Evolutionary conservation across 2,888 invertebrate species (phyloP), one percentile per base, ranked within the genome.

Genomic region (Apeira syringaria): DNA sequence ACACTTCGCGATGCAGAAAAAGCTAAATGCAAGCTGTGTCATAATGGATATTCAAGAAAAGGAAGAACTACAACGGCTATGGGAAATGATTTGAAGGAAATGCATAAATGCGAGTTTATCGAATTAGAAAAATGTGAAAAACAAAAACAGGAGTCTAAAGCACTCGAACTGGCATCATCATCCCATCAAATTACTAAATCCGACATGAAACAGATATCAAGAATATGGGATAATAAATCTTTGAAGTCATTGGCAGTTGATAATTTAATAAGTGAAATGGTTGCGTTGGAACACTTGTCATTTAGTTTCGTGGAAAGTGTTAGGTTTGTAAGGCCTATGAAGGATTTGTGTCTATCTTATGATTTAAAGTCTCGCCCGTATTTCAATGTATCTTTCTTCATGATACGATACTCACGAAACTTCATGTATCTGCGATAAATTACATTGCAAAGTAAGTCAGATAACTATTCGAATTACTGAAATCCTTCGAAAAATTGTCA

Each of bases 281-380:
- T 56, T 9, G 50, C 46, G 30, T 32, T 56, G 41, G 44, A 56
- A 8, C 30, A 52, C 30, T 43, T 54, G 34, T 47, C 49, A 32
- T 54, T 54, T 53, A 51, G 36, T 39, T 49, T 52, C 36, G 56
- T 54, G 28, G 53, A 56, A 47, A 17, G 50, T 13, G 10, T 53
- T 31, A 53, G 51, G 35, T 55, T 58, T 38, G 33, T 36, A 9
- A 52, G 56, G 46, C 28, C 54, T n/a, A 44, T 58, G 6, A 47
- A 54, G 5, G 41, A 44, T 17, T 6, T 49, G 17, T 38, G 40
- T n/a, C 53, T 56, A 5, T 42, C 35, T 8, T 55, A 59, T 52
- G 36, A 53, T 54, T 52, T 56, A 45, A 59, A 44, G 37, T 15
- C 15, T 37, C 48, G 56, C 5, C 52, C 49, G 18, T 52, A 44